Conservation (phyloP, 2,797 vertebrate species). For the Iguana delicatissima region DNA sequence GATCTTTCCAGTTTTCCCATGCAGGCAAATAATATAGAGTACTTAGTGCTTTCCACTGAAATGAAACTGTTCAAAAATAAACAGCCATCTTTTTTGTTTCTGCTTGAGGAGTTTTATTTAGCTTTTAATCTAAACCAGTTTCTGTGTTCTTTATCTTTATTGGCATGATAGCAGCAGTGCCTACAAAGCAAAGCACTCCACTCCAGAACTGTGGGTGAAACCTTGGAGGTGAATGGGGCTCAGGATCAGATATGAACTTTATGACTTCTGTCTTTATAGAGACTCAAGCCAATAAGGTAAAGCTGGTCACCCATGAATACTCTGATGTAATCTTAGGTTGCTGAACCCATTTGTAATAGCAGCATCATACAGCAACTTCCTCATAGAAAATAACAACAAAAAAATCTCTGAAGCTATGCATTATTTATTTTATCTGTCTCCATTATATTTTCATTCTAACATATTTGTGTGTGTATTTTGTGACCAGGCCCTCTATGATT, state of each 20-base stretch:
- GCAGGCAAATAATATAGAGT: constrained; percentile 15
- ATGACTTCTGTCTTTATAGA: constrained; percentile 15
- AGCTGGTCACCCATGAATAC: constrained; percentile 34
- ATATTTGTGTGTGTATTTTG: background rate
- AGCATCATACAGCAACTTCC: background rate
- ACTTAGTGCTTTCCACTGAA: constrained; percentile 14
- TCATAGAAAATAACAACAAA: constrained; percentile 42
- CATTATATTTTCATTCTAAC: background rate
- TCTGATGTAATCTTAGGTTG: background rate
- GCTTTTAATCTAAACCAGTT: constrained; percentile 21
- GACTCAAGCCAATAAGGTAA: constrained; percentile 34
- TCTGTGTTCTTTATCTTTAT: constrained; percentile 28
- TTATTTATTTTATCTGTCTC: constrained; percentile 30
- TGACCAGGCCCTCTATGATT: no score
- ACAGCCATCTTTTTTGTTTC: constrained; percentile 20
- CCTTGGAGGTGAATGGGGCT: background rate
- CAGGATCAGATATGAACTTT: constrained; percentile 33
- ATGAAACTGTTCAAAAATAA: constrained; percentile 20
- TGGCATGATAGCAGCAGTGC: background rate
- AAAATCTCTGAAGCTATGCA: constrained; percentile 27
- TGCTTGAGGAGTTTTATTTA: constrained; percentile 28
- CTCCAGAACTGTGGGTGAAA: background rate
- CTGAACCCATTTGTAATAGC: constrained; percentile 16
- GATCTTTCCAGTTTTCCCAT: constrained; percentile 30
- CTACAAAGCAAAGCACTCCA: background rate